These are phyloP conservation scores for Sarcophaga subvicina DNA, from an alignment of 2,888 invertebrate genomes.

Conservation along the genomic window DNA sequence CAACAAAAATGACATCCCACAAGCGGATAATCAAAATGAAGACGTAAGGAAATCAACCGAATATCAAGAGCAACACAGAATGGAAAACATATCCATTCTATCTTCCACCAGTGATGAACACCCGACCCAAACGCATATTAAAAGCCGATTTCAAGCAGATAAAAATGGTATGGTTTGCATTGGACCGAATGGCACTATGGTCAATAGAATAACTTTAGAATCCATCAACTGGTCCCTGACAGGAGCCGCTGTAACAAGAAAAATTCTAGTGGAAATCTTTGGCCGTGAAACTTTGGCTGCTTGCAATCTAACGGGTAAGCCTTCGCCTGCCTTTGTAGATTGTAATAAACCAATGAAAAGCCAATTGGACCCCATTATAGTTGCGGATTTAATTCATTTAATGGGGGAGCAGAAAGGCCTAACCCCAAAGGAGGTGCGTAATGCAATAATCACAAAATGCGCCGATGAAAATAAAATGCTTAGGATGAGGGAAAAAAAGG, in stretches of 20 bases:
- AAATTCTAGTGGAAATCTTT: background rate
- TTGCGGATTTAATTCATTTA: background rate
- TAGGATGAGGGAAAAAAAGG: too few species aligned
- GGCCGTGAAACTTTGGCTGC: background rate
- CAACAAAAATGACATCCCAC: too few species aligned
- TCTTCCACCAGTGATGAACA: too few species aligned
- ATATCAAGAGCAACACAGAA: too few species aligned
- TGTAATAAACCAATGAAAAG: background rate
- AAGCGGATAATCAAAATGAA: too few species aligned
- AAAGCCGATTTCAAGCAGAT: background rate
- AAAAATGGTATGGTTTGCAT: background rate
- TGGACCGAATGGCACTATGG: background rate
- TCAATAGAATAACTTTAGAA: background rate
- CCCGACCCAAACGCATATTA: too few species aligned
- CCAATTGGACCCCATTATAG: background rate
- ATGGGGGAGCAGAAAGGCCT: background rate
- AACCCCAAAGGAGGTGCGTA: background rate
- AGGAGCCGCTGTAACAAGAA: background rate
- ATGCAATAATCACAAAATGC: background rate
- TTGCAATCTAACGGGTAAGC: background rate
- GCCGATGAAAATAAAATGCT: slow-evolving; percentile 1
- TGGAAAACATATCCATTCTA: too few species aligned
- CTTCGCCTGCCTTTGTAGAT: background rate
- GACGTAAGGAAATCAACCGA: too few species aligned
- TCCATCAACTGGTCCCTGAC: background rate